phyloP scores from a whole-genome alignment of 2,888 invertebrate species.

The Agonopterix subpropinquella region DNA sequence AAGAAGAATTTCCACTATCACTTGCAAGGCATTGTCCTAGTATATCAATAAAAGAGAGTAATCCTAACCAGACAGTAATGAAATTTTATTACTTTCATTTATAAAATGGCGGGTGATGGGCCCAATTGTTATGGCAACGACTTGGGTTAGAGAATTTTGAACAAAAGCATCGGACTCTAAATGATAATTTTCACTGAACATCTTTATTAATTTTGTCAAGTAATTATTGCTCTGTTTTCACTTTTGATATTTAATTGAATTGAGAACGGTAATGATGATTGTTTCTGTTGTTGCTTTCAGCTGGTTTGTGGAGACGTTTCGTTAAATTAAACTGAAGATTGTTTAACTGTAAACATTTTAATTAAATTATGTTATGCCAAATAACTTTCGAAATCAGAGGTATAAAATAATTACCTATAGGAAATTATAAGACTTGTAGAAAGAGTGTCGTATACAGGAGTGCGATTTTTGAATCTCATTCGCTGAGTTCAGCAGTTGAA shows the following conservation, averaged over 20 bases:
- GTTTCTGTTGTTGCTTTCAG: too few species aligned
- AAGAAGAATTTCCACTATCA: not conserved
- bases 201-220: conserved; percentile 1
- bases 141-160: conserved; percentile 2
- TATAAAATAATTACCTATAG: too few species aligned
- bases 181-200: conserved; percentile 4
- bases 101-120: conserved; percentile 6
- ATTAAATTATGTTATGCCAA: too few species aligned
- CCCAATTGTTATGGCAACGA: conserved; percentile 6
- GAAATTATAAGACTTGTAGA: too few species aligned
- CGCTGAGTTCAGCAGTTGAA: too few species aligned
- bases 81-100: conserved; percentile 12
- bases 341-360: too few species aligned
- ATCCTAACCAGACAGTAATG: conserved; percentile 1
- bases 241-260: not conserved
- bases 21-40: not conserved
- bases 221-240: not conserved
- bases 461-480: too few species aligned
- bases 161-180: not conserved
- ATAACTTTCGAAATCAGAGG: too few species aligned
- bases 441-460: too few species aligned
- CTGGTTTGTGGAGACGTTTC: too few species aligned
- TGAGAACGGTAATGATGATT: not conserved
- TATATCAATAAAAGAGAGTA: not conserved
- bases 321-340: too few species aligned